Conservation (phyloP, 2,113 vertebrate species). For the Hippocampus mohnikei region DNA sequence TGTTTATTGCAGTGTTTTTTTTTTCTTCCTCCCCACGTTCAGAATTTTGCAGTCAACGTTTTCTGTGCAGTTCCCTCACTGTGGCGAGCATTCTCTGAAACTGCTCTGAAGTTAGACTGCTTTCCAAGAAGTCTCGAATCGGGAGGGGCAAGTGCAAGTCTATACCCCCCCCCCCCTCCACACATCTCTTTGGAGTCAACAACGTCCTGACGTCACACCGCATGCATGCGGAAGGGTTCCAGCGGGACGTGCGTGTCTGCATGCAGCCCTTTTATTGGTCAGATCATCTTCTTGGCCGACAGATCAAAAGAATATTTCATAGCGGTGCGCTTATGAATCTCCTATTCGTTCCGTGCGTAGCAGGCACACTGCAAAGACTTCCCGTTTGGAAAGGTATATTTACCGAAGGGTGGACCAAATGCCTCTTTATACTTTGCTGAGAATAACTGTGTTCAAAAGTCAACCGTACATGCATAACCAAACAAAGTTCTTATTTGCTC, state of each 20-base stretch:
- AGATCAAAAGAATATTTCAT: conserved; percentile 14
- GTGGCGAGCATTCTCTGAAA: conserved; percentile 30
- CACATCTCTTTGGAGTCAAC: conserved; percentile 26
- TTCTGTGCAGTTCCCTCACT: conserved; percentile 10
- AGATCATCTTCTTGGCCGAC: conserved; percentile 6
- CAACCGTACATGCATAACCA: background rate
- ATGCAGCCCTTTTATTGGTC: conserved; percentile 1
- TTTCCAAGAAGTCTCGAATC: conserved; percentile 57
- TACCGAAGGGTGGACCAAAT: background rate
- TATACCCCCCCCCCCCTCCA: conserved; percentile 19
- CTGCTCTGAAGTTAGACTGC: conserved; percentile 52
- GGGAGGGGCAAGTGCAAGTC: conserved; percentile 30
- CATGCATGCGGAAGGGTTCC: background rate
- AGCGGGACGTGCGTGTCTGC: conserved; percentile 1
- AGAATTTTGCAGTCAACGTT: conserved; percentile 35
- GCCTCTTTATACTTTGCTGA: background rate
- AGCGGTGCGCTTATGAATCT: background rate
- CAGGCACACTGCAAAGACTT: background rate
- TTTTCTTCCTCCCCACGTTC: conserved; percentile 9
- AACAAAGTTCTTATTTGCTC: background rate
- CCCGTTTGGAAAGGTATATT: background rate
- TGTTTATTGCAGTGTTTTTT: conserved; percentile 33
- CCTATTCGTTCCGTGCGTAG: background rate
- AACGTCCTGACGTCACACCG: conserved; percentile 18
- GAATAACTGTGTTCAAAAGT: background rate